Evolutionary conservation across 2,888 invertebrate species (phyloP).

Genomic region (Habroteleia sp.): DNA sequence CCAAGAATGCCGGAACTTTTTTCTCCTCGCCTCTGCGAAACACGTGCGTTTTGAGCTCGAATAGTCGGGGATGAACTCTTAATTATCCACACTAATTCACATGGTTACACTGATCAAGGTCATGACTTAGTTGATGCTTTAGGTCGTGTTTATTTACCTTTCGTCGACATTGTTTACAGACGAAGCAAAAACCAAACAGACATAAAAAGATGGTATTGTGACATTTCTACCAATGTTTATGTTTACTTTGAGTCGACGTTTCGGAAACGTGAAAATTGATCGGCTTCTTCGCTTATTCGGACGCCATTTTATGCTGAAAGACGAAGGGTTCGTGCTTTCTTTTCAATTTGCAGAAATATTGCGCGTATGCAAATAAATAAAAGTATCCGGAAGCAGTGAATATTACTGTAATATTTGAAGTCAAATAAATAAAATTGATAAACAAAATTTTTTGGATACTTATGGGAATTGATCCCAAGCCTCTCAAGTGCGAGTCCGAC

Average conservation of each 20-base stretch:
- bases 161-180: conserved; percentile 25
- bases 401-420: too few relatives aligned
- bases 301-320: too few relatives aligned
- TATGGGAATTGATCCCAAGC: too few relatives aligned
- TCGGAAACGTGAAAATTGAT: conserved; percentile 3
- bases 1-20: neutral
- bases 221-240: conserved; percentile 24
- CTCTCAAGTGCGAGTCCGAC: too few relatives aligned
- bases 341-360: neutral
- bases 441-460: too few relatives aligned
- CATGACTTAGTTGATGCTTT: conserved; percentile 13
- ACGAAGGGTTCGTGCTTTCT: neutral
- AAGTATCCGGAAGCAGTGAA: too few relatives aligned
- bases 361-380: too few relatives aligned
- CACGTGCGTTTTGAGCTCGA: neutral
- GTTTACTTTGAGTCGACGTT: conserved; percentile 6
- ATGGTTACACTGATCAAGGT: too few relatives aligned
- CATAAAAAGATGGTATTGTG: conserved; percentile 22
- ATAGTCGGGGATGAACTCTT: neutral
- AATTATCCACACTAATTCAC: too few relatives aligned
- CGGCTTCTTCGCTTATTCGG: neutral
- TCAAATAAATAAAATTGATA: too few relatives aligned
- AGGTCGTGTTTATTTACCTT: conserved; percentile 18
- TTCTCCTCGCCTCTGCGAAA: too few relatives aligned
- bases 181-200: conserved; percentile 23